Evolutionary conservation across 64 coral and sea anemone genomes (phyloP), one percentile per base, ranked within the genome.

Genomic region (Porites lutea): DNA sequence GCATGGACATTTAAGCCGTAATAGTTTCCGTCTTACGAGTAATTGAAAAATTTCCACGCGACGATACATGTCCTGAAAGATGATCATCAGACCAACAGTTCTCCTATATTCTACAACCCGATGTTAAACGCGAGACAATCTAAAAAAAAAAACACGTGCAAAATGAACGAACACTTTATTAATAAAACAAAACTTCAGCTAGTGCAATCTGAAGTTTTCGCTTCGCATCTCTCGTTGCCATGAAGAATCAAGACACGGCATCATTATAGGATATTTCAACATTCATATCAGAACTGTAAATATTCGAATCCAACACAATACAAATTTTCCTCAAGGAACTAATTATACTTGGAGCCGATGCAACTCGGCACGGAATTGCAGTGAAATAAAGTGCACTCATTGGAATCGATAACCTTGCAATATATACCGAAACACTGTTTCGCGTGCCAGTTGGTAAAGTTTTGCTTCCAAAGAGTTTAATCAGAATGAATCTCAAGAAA

Each of bases 131-230:
- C 53, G 37, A 89, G 44, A 12, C 14, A 48, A 72, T 59, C 48
- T 48, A 10, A 61, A 47, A 5, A 61, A 47, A 5, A 47, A 74
- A 49, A 83, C 71, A 89, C 79, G 79, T 89, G 92, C 87, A 72
- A 50, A 75, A 72, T 74, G 11, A 22, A 81, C 57, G 13, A 89
- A 75, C 47, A 89, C 78, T 84, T 83, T 75, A 94, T 94, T 74
- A 82, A 89, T 83, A 94, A 89, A 94, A 94, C 92, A 79, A 52
- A 88, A 88, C 75, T 14, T 64, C 13, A 84, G 70, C 46, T 6
- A 76, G 10, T 89, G 72, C 70, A 52, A 69, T 72, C 59, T 65
- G 76, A 82, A 79, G 47, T 59, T 84, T 89, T 82, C 52, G 54
- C 48, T 73, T 77, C 67, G 69, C 86, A 64, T 83, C 57, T 27